Evolutionary conservation across 2,113 vertebrate species (phyloP), one percentile per base, ranked within the genome.

Genomic region (Spea multiplicata): DNA sequence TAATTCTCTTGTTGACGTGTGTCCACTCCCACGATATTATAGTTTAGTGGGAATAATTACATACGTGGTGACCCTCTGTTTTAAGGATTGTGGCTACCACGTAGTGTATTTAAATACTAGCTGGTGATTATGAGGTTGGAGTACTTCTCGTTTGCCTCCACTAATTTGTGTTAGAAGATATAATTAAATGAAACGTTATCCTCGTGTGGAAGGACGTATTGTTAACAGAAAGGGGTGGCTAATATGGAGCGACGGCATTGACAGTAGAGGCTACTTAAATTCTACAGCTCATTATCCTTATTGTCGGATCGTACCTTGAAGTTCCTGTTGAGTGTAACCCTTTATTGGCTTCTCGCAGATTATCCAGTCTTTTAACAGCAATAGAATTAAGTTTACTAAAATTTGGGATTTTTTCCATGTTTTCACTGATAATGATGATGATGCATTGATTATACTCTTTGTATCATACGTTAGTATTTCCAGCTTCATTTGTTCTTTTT

Each of bases 1-100:
- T 5, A 3, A 64, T 17, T 64, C 16, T 64, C 1, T 64, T 13
- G 61, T 64, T 66, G 82, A 83, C 83, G 83, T 84, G 79, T 74
- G 73, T 75, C 65, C 57, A 57, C 65, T 68, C 75, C 74, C 67
- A 48, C 67, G 74, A 80, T 66, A 83, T 65, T 82, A 76, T 68
- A 69, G 49, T 84, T 66, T 82, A 81, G 80, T 66, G 70, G 72
- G 12, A 84, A 61, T 84, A 85, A 78, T 83, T 80, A 75, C 81
- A 78, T 76, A 83, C 84, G 85, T 85, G 86, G 80, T 62, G 68
- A 66, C 82, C 76, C 74, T 74, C 73, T 53, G 45, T 79, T 82
- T 84, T 78, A 81, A 64, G 79, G 80, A 52, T n/a, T 61, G 71
- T 75, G 76, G 62, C 82, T 70, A 67, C 30, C 71, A 82, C 70